Percentiles rank a stretch among this genome's conserved stretches.
Evolutionary conservation across 2,888 invertebrate genomes (phyloP).

Genomic region (Gastrophysa polygoni): DNA sequence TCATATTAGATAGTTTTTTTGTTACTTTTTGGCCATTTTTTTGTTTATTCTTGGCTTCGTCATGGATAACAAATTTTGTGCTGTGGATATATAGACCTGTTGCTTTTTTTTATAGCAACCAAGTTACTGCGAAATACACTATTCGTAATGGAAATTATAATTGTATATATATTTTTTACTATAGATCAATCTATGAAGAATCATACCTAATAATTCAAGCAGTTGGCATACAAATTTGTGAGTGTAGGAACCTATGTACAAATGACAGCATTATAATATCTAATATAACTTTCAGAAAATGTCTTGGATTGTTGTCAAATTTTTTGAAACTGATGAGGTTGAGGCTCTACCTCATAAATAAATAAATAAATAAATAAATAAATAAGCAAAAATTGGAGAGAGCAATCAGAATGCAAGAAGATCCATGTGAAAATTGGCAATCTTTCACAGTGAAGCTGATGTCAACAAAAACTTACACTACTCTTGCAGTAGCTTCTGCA

Average conservation of each 20-base stretch:
- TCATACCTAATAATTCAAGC: neutral
- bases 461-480: slow-evolving; percentile 1
- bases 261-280: no score
- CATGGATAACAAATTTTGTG: no score
- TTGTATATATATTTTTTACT: no score
- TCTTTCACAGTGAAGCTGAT: slow-evolving; percentile 1
- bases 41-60: no score
- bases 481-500: neutral
- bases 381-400: neutral
- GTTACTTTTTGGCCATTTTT: no score
- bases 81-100: no score
- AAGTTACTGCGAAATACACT: no score
- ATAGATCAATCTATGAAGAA: no score
- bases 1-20: no score
- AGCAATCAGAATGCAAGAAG: slow-evolving; percentile 2
- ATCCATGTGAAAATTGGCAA: neutral
- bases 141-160: no score
- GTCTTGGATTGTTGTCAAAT: slow-evolving; percentile 3
- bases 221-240: neutral
- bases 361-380: neutral
- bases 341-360: slow-evolving; percentile 4
- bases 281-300: neutral
- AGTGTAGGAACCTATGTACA: neutral
- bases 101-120: no score
- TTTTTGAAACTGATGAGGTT: slow-evolving; percentile 4